A percentile compares a stretch with the other conserved stretches of the same genome.
These are phyloP conservation scores for Eumerus sabulonum DNA, from an alignment of 2,888 invertebrate genomes.

Conservation along the genomic window DNA sequence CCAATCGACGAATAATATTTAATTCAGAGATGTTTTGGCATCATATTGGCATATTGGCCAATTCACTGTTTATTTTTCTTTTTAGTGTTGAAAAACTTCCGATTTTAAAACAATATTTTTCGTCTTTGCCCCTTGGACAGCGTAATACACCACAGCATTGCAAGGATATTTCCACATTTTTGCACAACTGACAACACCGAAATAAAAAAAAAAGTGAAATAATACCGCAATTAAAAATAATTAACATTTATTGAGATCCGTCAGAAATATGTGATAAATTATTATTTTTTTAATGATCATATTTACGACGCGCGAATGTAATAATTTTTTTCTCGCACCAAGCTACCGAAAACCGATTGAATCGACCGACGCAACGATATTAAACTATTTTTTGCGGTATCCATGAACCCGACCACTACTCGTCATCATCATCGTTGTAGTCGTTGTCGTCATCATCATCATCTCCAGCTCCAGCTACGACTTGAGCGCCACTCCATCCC, in stretches of 20 bases:
- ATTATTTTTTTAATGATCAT: conserved; percentile 16
- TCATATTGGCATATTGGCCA: no score
- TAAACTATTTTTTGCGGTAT: conserved; percentile 79
- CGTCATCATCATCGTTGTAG: conserved; percentile 70
- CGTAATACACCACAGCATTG: conserved; percentile 43
- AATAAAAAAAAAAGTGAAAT: not conserved
- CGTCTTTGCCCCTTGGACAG: not conserved
- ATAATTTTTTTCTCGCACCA: conserved; percentile 28
- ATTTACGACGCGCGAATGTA: conserved; percentile 11
- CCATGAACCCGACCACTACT: conserved; percentile 79
- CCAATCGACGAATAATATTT: no score
- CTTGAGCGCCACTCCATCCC: conserved; percentile 68
- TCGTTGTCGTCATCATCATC: conserved; percentile 70
- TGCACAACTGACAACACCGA: conserved; percentile 23
- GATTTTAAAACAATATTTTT: not conserved
- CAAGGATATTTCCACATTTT: conserved; percentile 32
- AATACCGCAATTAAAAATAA: conserved; percentile 2
- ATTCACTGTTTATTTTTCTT: not conserved
- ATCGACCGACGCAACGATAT: conserved; percentile 78
- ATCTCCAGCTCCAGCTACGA: conserved; percentile 69
- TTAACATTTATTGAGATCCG: not conserved
- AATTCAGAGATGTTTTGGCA: no score
- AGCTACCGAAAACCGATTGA: conserved; percentile 73
- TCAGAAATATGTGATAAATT: not conserved
- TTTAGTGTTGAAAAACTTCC: not conserved